phyloP scores from a whole-genome alignment of 2,113 vertebrate genomes.

The Sapayoa aenigma region DNA sequence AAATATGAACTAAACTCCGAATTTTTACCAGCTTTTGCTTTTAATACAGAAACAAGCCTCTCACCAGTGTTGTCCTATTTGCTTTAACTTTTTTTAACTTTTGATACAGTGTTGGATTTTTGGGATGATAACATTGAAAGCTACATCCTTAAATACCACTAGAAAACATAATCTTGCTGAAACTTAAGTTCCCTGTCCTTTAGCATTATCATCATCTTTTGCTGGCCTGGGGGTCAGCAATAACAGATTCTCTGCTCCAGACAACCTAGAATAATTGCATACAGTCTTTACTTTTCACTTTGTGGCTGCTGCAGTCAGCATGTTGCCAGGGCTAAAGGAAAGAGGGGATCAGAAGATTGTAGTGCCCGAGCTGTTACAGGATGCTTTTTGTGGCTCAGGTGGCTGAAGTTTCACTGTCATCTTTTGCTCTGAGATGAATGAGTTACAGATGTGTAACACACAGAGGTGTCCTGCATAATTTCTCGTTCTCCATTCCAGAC shows the following conservation, averaged over 20 bases:
- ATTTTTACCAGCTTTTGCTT: background rate
- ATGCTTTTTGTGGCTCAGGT: background rate
- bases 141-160: background rate
- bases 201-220: background rate
- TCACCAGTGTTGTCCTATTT: background rate
- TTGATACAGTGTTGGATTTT: background rate
- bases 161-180: background rate
- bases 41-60: background rate
- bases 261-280: background rate
- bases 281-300: background rate
- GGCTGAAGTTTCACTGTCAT: background rate
- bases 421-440: background rate
- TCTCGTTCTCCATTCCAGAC: conserved; percentile 76
- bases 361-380: background rate
- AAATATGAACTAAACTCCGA: background rate
- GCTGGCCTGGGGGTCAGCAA: background rate
- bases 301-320: background rate
- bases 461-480: background rate
- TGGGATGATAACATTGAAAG: background rate
- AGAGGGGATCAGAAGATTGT: background rate
- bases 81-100: background rate
- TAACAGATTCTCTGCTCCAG: background rate
- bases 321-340: background rate
- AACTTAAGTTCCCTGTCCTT: background rate
- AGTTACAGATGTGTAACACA: background rate